Percentiles rank a stretch among this genome's conserved stretches.
Conservation (phyloP, 2,888 invertebrate species). For the Epistrophella euchroma region DNA sequence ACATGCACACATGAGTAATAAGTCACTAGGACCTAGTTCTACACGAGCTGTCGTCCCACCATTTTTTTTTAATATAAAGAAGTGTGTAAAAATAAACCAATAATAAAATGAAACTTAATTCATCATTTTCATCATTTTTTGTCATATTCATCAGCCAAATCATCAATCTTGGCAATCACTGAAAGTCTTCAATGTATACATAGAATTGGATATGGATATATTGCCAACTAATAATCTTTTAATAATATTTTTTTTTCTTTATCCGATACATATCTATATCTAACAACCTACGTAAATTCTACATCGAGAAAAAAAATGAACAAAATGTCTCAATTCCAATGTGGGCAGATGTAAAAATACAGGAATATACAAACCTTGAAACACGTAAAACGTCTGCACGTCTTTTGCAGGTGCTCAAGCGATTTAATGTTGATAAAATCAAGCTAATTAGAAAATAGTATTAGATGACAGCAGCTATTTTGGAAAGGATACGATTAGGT, state of each 20-base stretch:
- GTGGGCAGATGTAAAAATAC: neutral
- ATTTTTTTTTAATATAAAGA: too few species aligned
- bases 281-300: neutral
- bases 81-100: neutral
- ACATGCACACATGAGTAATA: too few species aligned
- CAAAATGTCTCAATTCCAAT: neutral
- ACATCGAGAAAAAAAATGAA: neutral
- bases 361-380: neutral
- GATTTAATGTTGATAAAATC: conserved; percentile 1
- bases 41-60: too few species aligned
- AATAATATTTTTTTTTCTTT: neutral
- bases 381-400: conserved; percentile 1
- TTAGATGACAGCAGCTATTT: neutral
- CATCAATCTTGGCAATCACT: neutral
- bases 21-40: too few species aligned
- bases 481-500: neutral
- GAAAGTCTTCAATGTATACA: neutral
- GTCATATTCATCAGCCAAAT: neutral
- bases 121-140: neutral
- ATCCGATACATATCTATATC: neutral
- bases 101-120: neutral
- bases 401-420: conserved; percentile 5
- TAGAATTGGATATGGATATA: neutral
- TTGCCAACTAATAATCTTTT: conserved; percentile 9
- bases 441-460: conserved; percentile 9